Evolutionary conservation across 1,140 invertebrate species (phyloP).

Genomic region (Atta texana): DNA sequence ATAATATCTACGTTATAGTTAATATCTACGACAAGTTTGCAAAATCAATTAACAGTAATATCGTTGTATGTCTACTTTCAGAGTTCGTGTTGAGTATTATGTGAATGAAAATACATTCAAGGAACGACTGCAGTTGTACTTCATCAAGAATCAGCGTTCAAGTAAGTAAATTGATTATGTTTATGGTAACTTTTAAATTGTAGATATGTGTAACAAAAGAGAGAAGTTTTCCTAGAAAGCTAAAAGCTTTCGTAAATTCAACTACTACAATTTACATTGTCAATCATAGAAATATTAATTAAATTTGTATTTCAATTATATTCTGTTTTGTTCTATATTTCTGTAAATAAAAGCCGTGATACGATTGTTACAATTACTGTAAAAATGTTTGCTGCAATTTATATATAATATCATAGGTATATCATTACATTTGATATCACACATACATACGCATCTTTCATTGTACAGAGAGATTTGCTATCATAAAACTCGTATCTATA

Average conservation of each 20-base stretch:
- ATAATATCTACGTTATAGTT: background rate
- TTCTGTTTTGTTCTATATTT: background rate
- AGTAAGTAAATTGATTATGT: constrained; percentile 91
- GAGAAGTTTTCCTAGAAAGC: background rate
- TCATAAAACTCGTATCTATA: constrained; percentile 28
- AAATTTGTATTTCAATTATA: background rate
- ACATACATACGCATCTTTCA: background rate
- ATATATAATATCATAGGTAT: background rate
- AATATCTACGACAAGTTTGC: constrained; percentile 14
- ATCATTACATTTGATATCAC: background rate
- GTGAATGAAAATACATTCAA: constrained; percentile 99
- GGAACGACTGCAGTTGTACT: constrained; percentile 98
- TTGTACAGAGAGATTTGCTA: background rate
- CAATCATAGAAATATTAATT: background rate
- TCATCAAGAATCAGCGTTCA: constrained; percentile 99
- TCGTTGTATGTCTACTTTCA: constrained; percentile 88
- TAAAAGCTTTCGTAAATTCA: background rate
- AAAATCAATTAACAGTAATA: constrained; percentile 11
- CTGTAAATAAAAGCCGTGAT: background rate
- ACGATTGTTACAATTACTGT: background rate
- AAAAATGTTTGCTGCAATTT: constrained; percentile 14
- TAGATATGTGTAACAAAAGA: background rate
- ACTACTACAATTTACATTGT: background rate
- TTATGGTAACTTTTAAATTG: background rate
- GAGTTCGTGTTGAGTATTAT: constrained; percentile 99